Evolutionary conservation across 1,140 invertebrate genomes (phyloP), one percentile per base, ranked within the genome.

Genomic region (Diprion similis): DNA sequence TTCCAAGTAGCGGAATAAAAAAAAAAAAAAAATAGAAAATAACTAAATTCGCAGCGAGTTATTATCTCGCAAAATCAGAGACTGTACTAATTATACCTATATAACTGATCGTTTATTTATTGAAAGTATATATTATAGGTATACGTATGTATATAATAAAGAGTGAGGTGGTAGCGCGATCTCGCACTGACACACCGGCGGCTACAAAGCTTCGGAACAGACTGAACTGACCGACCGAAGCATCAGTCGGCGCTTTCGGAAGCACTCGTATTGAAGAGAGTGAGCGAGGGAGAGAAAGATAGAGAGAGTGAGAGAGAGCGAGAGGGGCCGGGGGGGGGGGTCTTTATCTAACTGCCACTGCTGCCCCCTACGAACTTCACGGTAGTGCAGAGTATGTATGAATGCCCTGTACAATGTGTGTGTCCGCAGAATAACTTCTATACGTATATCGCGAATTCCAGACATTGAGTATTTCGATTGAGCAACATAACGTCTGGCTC

Each of bases 181-280:
- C 51, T 59, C 51, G n/a, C 51, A 59, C 51, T 59, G 51, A 59
- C 51, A 6, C 51, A 59, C 51, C 51, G 51, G n/a, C 51, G 51
- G 24, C 24, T 37, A 37, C 24, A 6, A 37, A 37, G 24, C 51
- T 59, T 59, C 51, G 51, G 51, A 59, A 17, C 51, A 59, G 51
- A 59, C 51, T 51, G 48, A 51, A 15, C n/a, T 37, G 24, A 17
- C 51, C 11, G 51, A 59, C 51, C n/a, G 51, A 59, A 17, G 51
- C 51, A 37, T 37, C 51, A 59, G 6, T 59, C 51, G 11, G 11
- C 6, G 51, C 51, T 59, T 17, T 59, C 51, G 51, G 51, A 59
- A 59, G 51, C n/a, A 59, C n/a, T 59, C 51, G 51, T 4, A 59
- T 13, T 59, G 1, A 6, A 37, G 24, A 37, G 24, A 37, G 24